Conservation (phyloP, 2,888 invertebrate genomes). For the Laothoe populi region DNA sequence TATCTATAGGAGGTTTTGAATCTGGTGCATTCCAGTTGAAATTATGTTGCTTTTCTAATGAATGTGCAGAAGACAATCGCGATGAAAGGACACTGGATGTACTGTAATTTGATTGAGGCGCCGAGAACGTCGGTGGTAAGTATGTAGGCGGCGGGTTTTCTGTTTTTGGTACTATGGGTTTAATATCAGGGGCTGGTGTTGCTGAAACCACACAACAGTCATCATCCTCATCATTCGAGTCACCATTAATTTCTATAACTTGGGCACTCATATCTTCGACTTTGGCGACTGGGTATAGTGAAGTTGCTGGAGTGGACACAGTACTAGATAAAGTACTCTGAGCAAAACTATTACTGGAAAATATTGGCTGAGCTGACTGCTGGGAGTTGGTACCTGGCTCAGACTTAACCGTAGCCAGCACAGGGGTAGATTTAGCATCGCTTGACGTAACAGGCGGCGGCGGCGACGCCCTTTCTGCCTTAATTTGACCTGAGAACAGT, state of each 20-base stretch:
- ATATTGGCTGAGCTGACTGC: constrained; percentile 41
- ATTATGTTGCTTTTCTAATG: constrained; percentile 75
- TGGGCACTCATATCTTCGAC: constrained; percentile 64
- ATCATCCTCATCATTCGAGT: constrained; percentile 79
- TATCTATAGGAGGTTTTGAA: constrained; percentile 71
- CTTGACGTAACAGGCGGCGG: constrained; percentile 35
- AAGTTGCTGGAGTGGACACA: constrained; percentile 35
- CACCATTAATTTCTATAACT: constrained; percentile 78
- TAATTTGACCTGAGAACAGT: constrained; percentile 66
- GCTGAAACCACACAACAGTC: constrained; percentile 80
- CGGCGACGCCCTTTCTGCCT: constrained; percentile 71
- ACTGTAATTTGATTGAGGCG: constrained; percentile 52
- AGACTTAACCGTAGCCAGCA: constrained; percentile 66
- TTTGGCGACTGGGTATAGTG: constrained; percentile 67
- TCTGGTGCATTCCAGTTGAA: constrained; percentile 81
- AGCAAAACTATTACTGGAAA: constrained; percentile 25
- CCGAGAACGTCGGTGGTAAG: constrained; percentile 55
- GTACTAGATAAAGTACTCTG: neutral
- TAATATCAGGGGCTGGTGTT: constrained; percentile 73
- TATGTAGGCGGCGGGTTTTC: constrained; percentile 58
- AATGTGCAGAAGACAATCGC: constrained; percentile 51
- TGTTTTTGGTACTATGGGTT: constrained; percentile 70
- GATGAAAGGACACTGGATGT: constrained; percentile 47
- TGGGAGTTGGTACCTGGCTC: constrained; percentile 56
- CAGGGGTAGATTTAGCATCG: constrained; percentile 52